Percentiles rank a stretch among this genome's conserved stretches.
Conservation (phyloP, 1,140 invertebrate genomes). For the Dysdera silvatica region DNA sequence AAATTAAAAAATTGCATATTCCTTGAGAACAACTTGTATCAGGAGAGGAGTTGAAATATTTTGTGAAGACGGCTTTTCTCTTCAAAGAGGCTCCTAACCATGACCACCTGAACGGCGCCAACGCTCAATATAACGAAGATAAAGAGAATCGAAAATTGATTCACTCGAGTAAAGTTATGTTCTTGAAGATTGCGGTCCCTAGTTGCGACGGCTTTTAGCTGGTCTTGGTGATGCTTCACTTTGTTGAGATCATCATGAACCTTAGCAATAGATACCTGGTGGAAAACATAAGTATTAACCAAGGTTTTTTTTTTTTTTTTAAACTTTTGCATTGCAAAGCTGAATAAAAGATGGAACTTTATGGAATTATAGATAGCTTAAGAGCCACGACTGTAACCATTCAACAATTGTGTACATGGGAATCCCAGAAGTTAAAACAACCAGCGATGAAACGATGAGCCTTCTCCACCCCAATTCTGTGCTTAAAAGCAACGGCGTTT, state of each 20-base stretch:
- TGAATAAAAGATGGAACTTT: too few relatives aligned
- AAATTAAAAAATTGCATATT: too few relatives aligned
- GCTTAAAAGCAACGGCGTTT: too few relatives aligned
- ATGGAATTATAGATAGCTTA: too few relatives aligned
- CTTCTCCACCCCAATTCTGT: too few relatives aligned
- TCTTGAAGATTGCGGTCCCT: conserved; percentile 70
- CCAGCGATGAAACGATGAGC: too few relatives aligned
- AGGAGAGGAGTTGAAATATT: conserved; percentile 45
- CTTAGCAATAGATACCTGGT: conserved; percentile 51
- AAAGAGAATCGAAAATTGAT: conserved; percentile 62
- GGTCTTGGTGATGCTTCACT: conserved; percentile 61
- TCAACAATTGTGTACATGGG: too few relatives aligned
- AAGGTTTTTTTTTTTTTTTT: too few relatives aligned
- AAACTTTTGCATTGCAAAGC: too few relatives aligned
- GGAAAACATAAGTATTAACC: too few relatives aligned
- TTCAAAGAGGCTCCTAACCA: conserved; percentile 61
- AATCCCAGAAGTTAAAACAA: too few relatives aligned
- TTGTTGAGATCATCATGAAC: conserved; percentile 55
- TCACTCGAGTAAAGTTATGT: conserved; percentile 62
- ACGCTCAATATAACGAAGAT: conserved; percentile 61
- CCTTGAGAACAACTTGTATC: conserved; percentile 1
- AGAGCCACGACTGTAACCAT: too few relatives aligned
- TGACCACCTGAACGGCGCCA: conserved; percentile 51
- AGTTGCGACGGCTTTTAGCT: conserved; percentile 62
- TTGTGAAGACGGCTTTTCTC: conserved; percentile 52